Percentiles rank a stretch among this genome's conserved stretches.
Conservation (phyloP, 2,888 invertebrate species). For the Arrhopalites spinosus region DNA sequence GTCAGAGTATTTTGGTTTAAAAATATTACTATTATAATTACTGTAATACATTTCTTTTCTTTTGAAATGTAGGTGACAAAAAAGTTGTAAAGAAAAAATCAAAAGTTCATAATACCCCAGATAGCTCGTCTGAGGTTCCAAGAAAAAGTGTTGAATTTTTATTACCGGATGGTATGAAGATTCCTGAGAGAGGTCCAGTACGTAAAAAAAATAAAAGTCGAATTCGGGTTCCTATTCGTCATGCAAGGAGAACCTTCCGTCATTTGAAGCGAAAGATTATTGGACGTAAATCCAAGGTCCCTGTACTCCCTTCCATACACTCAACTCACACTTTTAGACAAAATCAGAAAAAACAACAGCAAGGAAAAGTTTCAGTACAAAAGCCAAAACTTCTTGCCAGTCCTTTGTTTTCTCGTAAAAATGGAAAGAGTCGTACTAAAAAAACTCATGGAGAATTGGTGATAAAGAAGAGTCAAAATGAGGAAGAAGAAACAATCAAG, state of each 20-base stretch:
- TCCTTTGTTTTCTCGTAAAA: not conserved
- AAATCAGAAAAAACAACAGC: not conserved
- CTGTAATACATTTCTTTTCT: not conserved
- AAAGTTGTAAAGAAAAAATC: no score
- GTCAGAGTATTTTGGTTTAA: no score
- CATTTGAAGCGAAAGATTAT: slow-evolving; percentile 14
- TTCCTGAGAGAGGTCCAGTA: slow-evolving; percentile 21
- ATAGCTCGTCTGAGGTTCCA: no score
- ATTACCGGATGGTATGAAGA: slow-evolving; percentile 20
- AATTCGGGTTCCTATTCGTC: not conserved
- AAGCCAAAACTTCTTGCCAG: not conserved
- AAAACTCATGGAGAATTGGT: no score
- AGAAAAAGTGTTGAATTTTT: slow-evolving; percentile 23
- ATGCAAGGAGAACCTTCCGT: slow-evolving; percentile 19
- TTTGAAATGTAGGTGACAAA: not conserved
- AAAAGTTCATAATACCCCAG: no score
- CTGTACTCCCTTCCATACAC: not conserved
- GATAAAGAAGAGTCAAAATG: not conserved
- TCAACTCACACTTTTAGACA: not conserved
- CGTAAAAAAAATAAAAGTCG: not conserved
- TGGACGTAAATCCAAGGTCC: not conserved
- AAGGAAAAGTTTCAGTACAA: not conserved
- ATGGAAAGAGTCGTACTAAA: no score
- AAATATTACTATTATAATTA: no score
- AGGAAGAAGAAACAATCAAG: not conserved